A percentile compares a stretch with the other conserved stretches of the same genome.
These are phyloP conservation scores for Chymomyza caudatula DNA, from an alignment of 2,888 invertebrate species.

Conservation along the genomic window DNA sequence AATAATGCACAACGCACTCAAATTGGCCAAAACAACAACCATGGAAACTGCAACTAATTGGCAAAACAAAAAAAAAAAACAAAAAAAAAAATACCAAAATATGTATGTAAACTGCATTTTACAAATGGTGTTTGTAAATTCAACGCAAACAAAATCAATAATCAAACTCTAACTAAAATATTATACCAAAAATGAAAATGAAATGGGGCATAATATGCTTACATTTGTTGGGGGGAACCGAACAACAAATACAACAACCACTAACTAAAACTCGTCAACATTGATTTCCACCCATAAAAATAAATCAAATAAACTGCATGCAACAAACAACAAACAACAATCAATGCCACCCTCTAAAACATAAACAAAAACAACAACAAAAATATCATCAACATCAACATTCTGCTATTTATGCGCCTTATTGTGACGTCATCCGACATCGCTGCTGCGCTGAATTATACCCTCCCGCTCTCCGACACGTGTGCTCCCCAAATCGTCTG, in stretches of 20 bases:
- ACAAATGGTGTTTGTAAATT: background rate
- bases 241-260: conserved; percentile 41
- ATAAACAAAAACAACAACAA: conserved; percentile 31
- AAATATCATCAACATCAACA: conserved; percentile 57
- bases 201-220: background rate
- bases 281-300: background rate
- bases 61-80: conserved; percentile 36
- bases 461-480: background rate
- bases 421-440: conserved; percentile 51
- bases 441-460: background rate
- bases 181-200: conserved; percentile 30
- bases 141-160: conserved; percentile 27
- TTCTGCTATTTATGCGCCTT: conserved; percentile 68
- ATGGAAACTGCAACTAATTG: conserved; percentile 57
- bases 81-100: conserved; percentile 5
- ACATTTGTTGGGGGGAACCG: conserved; percentile 19
- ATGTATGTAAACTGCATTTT: background rate
- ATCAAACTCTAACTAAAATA: conserved; percentile 14
- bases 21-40: conserved; percentile 47
- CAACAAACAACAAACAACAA: conserved; percentile 26
- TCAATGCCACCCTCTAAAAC: conserved; percentile 12
- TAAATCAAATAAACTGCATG: background rate
- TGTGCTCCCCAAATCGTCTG: conserved; percentile 18
- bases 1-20: conserved; percentile 36
- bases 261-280: conserved; percentile 1